phyloP scores from a whole-genome alignment of 1,140 invertebrate species.

The Brachionus koreanus region DNA sequence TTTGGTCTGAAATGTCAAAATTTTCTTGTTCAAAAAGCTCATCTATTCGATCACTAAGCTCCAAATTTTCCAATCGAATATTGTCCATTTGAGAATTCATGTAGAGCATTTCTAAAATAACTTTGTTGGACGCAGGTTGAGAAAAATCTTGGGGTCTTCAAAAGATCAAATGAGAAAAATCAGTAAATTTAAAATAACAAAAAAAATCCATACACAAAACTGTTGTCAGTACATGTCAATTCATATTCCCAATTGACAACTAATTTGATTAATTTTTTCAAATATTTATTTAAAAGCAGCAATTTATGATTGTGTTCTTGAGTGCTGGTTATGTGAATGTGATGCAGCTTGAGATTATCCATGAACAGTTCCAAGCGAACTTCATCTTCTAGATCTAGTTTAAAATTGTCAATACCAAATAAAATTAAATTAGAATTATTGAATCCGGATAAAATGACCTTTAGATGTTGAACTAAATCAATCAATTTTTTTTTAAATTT shows the following conservation, averaged over 20 bases:
- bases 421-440: neutral
- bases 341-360: conserved; percentile 6
- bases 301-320: neutral
- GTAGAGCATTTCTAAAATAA: conserved; percentile 9
- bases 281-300: neutral
- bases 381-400: conserved; percentile 11
- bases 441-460: neutral
- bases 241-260: conserved; percentile 22
- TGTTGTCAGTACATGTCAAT: neutral
- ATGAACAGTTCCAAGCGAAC: neutral
- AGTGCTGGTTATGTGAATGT: neutral
- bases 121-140: conserved; percentile 12
- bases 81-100: conserved; percentile 35
- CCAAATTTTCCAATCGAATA: neutral
- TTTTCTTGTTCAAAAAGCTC: conserved; percentile 12
- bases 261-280: conserved; percentile 18
- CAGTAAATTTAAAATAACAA: neutral
- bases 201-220: neutral
- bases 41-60: neutral
- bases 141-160: neutral
- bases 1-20: neutral
- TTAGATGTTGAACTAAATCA: neutral
- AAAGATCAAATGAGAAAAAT: neutral
- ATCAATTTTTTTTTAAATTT: neutral
- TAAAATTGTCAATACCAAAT: neutral